Percentiles rank a stretch among this genome's conserved stretches.
Evolutionary conservation across 53 echinoderm and acorn worm genomes (phyloP).

Genomic region (Holothuria scabra): DNA sequence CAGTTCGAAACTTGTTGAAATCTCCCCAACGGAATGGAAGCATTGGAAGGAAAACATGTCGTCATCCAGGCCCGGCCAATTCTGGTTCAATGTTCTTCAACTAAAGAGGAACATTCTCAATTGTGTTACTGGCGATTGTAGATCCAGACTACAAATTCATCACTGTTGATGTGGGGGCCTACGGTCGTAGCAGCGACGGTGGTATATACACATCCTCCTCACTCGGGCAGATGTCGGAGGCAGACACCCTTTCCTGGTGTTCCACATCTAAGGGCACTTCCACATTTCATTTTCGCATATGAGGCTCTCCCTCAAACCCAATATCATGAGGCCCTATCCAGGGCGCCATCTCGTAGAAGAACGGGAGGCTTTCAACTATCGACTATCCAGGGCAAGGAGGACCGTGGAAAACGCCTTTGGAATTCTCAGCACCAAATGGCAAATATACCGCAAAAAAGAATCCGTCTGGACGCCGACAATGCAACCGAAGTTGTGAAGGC

Average conservation of each 20-base stretch:
- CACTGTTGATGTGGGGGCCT: slow-evolving; percentile 57
- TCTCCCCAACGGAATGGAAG: slow-evolving; percentile 64
- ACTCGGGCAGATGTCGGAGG: slow-evolving; percentile 31
- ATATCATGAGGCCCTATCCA: slow-evolving; percentile 70
- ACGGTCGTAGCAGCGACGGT: slow-evolving; percentile 54
- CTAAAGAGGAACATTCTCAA: slow-evolving; percentile 61
- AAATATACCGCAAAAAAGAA: slow-evolving; percentile 45
- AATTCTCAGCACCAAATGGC: slow-evolving; percentile 58
- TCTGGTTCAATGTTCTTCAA: slow-evolving; percentile 59
- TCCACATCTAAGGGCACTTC: slow-evolving; percentile 29
- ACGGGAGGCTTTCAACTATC: slow-evolving; percentile 31
- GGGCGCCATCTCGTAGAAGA: slow-evolving; percentile 1
- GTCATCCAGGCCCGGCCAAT: slow-evolving; percentile 40
- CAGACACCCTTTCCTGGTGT: slow-evolving; percentile 41
- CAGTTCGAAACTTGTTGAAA: slow-evolving; percentile 49
- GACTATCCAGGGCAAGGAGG: slow-evolving; percentile 51
- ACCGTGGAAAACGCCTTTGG: slow-evolving; percentile 58
- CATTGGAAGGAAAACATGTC: slow-evolving; percentile 66
- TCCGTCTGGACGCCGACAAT: slow-evolving; percentile 32
- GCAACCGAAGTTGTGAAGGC: slow-evolving; percentile 45
- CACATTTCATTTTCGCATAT: slow-evolving; percentile 59
- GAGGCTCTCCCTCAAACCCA: slow-evolving; percentile 53
- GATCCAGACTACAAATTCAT: slow-evolving; percentile 60
- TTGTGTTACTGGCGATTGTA: slow-evolving; percentile 54
- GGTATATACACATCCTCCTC: slow-evolving; percentile 44